These are phyloP conservation scores for Cryptotermes secundus DNA, from an alignment of 1,140 invertebrate genomes.

Conservation along the genomic window DNA sequence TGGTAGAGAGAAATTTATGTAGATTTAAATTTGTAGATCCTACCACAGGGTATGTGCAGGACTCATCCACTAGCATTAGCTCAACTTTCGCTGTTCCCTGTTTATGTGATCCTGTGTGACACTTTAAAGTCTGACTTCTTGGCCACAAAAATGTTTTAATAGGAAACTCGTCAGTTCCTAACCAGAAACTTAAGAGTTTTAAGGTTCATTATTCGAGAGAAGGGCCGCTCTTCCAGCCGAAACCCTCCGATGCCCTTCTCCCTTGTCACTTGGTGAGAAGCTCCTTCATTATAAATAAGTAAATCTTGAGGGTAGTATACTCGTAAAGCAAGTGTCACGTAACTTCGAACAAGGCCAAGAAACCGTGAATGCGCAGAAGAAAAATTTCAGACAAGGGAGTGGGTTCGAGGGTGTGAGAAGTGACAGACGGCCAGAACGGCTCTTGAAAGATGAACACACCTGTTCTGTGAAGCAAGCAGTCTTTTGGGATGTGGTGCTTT, in stretches of 20 bases:
- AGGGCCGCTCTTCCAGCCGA: not conserved
- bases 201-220: not conserved
- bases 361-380: too few species aligned
- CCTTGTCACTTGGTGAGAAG: not conserved
- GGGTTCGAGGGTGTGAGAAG: too few species aligned
- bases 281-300: not conserved
- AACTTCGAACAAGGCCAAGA: too few species aligned
- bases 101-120: not conserved
- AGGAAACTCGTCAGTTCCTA: not conserved
- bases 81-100: not conserved
- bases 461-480: too few species aligned
- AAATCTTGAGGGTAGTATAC: too few species aligned
- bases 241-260: not conserved
- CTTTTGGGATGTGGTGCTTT: too few species aligned
- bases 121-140: not conserved
- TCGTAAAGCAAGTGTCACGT: too few species aligned
- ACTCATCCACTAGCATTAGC: not conserved
- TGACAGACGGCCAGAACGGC: too few species aligned
- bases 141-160: not conserved
- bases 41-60: not conserved
- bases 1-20: not conserved
- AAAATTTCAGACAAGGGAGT: too few species aligned
- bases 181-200: not conserved
- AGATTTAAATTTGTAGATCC: not conserved
- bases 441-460: too few species aligned